These are phyloP conservation scores for Cynopterus sphinx DNA, from an alignment of 2,797 vertebrate genomes.

Conservation along the genomic window DNA sequence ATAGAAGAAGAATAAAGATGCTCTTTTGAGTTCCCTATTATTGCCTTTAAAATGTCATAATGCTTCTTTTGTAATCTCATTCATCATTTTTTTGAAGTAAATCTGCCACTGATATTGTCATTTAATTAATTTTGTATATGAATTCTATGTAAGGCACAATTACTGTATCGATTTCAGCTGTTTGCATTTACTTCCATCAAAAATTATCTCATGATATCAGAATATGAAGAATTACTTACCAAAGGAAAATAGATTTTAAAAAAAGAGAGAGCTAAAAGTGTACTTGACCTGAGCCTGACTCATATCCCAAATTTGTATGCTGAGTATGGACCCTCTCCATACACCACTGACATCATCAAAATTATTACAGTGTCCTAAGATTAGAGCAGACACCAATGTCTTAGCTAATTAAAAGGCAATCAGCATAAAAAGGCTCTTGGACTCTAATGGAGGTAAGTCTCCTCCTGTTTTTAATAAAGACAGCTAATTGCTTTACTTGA, in stretches of 20 bases:
- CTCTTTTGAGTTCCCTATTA: not conserved
- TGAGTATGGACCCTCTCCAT: not conserved
- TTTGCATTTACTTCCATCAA: not conserved
- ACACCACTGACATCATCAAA: not conserved
- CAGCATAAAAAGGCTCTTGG: not conserved
- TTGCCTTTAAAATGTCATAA: not conserved
- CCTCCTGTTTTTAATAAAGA: not conserved
- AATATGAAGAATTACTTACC: not conserved
- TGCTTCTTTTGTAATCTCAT: not conserved
- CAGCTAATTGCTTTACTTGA: not conserved
- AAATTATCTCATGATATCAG: not conserved
- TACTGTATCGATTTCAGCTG: not conserved
- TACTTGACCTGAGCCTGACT: not conserved
- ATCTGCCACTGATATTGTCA: not conserved
- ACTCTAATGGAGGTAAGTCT: not conserved
- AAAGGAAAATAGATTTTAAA: not conserved
- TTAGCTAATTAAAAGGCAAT: not conserved
- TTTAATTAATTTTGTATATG: not conserved
- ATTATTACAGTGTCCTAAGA: not conserved
- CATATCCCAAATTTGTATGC: not conserved
- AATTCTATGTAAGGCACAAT: not conserved
- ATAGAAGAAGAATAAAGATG: not conserved
- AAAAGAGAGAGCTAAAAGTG: constrained; percentile 6
- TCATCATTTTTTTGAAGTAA: not conserved
- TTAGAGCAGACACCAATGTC: not conserved